Evolutionary conservation across 2,888 invertebrate genomes (phyloP).

Genomic region (Apoderus coryli): DNA sequence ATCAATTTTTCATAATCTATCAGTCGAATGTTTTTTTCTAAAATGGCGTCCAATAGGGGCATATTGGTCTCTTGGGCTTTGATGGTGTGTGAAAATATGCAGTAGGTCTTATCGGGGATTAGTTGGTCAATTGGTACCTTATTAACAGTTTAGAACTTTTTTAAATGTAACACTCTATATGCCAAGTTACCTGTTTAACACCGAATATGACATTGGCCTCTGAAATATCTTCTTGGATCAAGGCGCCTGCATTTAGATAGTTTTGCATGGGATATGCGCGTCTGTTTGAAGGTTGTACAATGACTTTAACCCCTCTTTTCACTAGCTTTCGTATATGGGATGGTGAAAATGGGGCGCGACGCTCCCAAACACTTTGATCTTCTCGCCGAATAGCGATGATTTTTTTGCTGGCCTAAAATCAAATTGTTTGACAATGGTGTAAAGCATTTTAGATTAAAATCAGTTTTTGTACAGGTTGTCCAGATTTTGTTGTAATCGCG

Average conservation of each 20-base stretch:
- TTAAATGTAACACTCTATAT: no score
- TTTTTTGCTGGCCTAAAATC: slow-evolving; percentile 34
- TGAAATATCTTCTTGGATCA: slow-evolving; percentile 89
- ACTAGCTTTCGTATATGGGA: slow-evolving; percentile 79
- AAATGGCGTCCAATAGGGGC: slow-evolving; percentile 87
- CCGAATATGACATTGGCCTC: slow-evolving; percentile 95
- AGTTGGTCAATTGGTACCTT: slow-evolving; percentile 79
- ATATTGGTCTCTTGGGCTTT: slow-evolving; percentile 98
- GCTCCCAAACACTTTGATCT: slow-evolving; percentile 91
- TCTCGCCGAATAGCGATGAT: slow-evolving; percentile 79
- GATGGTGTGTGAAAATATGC: slow-evolving; percentile 98
- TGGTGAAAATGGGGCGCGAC: slow-evolving; percentile 90
- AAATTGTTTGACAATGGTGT: no score
- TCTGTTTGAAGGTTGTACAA: slow-evolving; percentile 96
- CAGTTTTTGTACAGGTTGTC: no score
- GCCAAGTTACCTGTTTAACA: slow-evolving; percentile 89
- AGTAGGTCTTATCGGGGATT: slow-evolving; percentile 93
- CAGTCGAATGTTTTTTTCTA: slow-evolving; percentile 91
- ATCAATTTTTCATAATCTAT: slow-evolving; percentile 96
- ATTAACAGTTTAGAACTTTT: no score
- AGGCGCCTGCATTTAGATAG: slow-evolving; percentile 85
- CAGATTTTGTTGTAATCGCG: no score
- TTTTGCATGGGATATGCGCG: slow-evolving; percentile 96
- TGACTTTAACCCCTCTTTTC: slow-evolving; percentile 78
- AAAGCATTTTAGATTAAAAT: no score